Base-by-base conservation (phyloP, 1,140 invertebrate genomes). In the Saccostrea cuccullata region DNA sequence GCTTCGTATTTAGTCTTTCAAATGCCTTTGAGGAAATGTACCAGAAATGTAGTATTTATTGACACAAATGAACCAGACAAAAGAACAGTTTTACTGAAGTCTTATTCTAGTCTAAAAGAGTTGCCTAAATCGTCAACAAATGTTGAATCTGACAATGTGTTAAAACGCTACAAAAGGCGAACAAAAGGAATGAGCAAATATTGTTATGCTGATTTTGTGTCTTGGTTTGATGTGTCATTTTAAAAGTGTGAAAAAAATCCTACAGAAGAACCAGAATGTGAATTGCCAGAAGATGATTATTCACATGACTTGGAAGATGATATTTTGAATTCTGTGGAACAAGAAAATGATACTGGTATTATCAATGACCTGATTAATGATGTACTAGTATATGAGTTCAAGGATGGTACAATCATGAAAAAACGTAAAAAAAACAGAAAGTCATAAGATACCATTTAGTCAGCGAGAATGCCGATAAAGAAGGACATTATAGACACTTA, bases 241-340 rank as follows among this genome's bases (percentile, higher is more conserved):
- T 6, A 47, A 47, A 47, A 47, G 6, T 47, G 47, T 47, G 47
- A 47, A 47, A 47, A 47, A 47, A 47, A 47, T 47, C 47, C 47
- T 47, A 47, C 47, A 47, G 47, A 47, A 47, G 47, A 47, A 11
- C 13, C 12, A 20, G 47, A n/a, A 8, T 12, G 17, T 47, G 70
- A 82, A 56, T 60, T 87, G 47, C 86, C 86, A 82, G 86, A 87
- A 82, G 73, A 82, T 58, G 73, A 58, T 47, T 82, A 82, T 83
- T 17, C 20, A 20, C 73, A 60, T 60, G 47, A 47, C 47, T 47
- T 47, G 47, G 47, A 47, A 47, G 47, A 47, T 47, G 47, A 47
- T 47, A 47, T 47, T 47, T 47, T 47, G 9, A 47, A 47, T 47
- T 47, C 5, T 9, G 9, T 47, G 6, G 47, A 56, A 15, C 11